Conservation (phyloP, 2,113 vertebrate genomes). For the Regulus satrapa region DNA sequence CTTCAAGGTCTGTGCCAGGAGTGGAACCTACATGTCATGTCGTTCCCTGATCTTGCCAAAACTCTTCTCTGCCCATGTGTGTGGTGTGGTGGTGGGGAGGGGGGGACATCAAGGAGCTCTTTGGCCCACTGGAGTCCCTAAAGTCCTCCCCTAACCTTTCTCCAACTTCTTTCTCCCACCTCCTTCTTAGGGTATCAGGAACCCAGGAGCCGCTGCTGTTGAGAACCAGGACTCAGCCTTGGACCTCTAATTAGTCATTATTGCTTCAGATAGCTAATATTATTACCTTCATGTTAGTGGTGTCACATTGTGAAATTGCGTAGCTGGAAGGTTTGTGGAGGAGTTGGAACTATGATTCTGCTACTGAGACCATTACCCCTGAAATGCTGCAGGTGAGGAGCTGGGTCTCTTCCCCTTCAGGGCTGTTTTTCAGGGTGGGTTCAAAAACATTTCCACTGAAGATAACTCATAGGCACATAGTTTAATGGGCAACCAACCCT, state of each 20-base stretch:
- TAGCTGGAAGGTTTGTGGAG: neutral
- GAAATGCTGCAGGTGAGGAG: neutral
- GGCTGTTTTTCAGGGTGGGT: neutral
- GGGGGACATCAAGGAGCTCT: fast-evolving
- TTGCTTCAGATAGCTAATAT: neutral
- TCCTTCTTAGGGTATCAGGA: neutral
- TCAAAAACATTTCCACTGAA: neutral
- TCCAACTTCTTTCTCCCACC: neutral
- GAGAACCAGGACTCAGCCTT: neutral
- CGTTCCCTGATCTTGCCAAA: neutral
- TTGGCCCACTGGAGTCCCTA: neutral
- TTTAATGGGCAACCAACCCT: fast-evolving
- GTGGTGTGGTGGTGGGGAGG: too few relatives aligned
- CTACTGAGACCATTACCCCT: neutral
- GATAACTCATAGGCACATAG: neutral
- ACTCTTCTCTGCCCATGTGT: neutral
- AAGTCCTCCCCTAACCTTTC: neutral
- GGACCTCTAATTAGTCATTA: neutral
- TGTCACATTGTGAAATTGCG: neutral
- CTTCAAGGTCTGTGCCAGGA: neutral
- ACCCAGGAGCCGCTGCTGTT: neutral
- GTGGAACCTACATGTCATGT: too few relatives aligned
- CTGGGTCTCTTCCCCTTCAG: neutral
- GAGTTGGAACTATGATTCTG: neutral
- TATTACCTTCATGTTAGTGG: neutral